phyloP scores from a whole-genome alignment of 35 echinoderm and acorn worm species.

The Patiria miniata region DNA sequence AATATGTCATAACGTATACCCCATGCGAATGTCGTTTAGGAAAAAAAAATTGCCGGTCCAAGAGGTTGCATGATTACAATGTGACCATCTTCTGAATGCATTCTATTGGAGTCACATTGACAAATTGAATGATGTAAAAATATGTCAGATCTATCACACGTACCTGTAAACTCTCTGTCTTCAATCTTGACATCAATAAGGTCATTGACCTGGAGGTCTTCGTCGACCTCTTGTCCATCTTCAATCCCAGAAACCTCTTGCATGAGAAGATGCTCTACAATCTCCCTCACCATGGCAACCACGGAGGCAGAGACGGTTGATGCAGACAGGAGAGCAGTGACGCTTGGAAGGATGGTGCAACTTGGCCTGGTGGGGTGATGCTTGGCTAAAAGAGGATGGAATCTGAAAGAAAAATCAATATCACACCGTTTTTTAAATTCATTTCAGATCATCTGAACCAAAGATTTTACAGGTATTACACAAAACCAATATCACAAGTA shows the following conservation, averaged over 20 bases:
- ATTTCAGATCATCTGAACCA: no score
- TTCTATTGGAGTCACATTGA: no score
- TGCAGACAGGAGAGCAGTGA: constrained; percentile 60
- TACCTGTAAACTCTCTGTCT: constrained; percentile 38
- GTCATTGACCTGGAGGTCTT: neutral
- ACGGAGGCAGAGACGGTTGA: constrained; percentile 40
- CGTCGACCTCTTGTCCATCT: neutral
- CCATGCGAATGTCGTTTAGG: no score
- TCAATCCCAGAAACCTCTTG: constrained; percentile 50
- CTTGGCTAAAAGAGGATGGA: constrained; percentile 62
- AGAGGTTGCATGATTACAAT: no score
- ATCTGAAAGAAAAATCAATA: constrained; percentile 51
- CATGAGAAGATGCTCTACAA: constrained; percentile 73
- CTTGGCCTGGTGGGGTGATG: constrained; percentile 55
- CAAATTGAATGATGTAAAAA: no score
- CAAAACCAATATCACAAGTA: no score
- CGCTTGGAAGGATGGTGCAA: constrained; percentile 56
- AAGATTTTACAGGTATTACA: no score
- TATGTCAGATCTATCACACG: no score
- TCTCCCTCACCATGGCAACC: constrained; percentile 78
- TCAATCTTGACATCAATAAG: constrained; percentile 30
- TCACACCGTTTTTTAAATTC: no score
- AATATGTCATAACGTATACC: no score
- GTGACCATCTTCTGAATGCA: no score
- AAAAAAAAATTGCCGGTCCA: no score